phyloP scores from a whole-genome alignment of 2,797 vertebrate genomes.

The Mus spretus region DNA sequence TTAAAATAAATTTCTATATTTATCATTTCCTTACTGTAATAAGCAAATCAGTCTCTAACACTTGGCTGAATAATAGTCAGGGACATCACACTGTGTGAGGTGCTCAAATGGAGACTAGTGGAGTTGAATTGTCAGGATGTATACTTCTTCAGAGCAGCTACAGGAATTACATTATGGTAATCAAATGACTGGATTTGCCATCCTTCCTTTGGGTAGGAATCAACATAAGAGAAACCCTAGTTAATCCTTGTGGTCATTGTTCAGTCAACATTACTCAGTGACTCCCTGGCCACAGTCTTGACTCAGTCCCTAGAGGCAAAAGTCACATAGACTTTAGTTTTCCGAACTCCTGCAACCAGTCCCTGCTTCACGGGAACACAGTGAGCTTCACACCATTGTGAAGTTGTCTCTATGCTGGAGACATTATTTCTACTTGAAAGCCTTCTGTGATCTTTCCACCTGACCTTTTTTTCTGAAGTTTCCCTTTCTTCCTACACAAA shows the following conservation, averaged over 20 bases:
- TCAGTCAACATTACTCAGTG: not conserved
- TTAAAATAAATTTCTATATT: not conserved
- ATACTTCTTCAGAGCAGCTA: not conserved
- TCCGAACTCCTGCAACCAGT: not conserved
- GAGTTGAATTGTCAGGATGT: not conserved
- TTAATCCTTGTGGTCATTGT: not conserved
- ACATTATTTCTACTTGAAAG: not conserved
- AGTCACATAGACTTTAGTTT: not conserved
- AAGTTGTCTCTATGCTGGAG: not conserved
- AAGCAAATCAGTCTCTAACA: not conserved
- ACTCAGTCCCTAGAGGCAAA: not conserved
- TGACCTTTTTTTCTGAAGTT: not conserved
- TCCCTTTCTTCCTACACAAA: not conserved
- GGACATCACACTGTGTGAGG: not conserved
- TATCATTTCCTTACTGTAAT: not conserved
- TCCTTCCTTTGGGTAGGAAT: not conserved
- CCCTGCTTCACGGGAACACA: not conserved
- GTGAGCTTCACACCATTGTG: not conserved
- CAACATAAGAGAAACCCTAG: not conserved
- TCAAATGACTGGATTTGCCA: not conserved
- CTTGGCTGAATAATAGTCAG: slow-evolving; percentile 20
- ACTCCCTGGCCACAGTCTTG: not conserved
- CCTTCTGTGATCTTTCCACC: not conserved
- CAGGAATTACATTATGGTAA: not conserved
- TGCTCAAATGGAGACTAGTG: not conserved